Base-by-base conservation (phyloP, 1,140 invertebrate genomes). In the Zaprionus lachaisei region DNA sequence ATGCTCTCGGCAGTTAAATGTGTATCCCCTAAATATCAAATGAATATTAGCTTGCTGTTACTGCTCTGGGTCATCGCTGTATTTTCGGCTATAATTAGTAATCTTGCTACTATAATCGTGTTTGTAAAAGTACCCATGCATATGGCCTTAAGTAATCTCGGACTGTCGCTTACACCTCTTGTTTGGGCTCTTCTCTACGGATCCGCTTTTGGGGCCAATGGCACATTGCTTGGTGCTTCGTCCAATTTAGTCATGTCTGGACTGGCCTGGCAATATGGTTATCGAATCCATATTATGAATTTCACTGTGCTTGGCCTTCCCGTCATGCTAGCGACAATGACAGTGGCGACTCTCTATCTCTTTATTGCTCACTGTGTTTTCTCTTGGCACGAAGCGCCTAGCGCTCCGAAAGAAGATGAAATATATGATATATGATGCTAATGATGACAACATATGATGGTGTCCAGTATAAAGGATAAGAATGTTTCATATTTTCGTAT, bases 81-180 rank as follows among this genome's bases (percentile, higher is more conserved):
- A 1, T 94, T 95, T 0, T 96, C 96, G 2, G 95, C 96, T 9
- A 95, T 97, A 72, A 95, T 97, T 2, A 96, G 97, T 81, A 97
- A 97, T 80, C 95, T 97, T 51, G 96, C 96, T 0, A 94, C 97
- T n/a, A 96, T 96, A 0, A 96, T 96, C 2, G 96, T 97, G 94
- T 97, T 97, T 96, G 93, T 97, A 7, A 94, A 95, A 54, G 95
- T 97, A 37, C 94, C 95, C 0, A 94, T 94, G 0, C 92, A 93
- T 61, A 70, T 97, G 17, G 93, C 94, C 20, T 95, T 95, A 80
- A 71, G 84, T 1, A 91, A 94, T 4, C 86, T 96, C 1, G 74
- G 93, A 14, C 79, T 97, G 9, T 95, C 96, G 0, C 73, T 96
- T 9, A 93, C 95, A 28, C 96, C 96, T 0, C 83, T 97, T 4